A percentile compares a stretch with the other conserved stretches of the same genome.
phyloP scores from a whole-genome alignment of 2,888 invertebrate genomes.

The Pyralis farinalis region DNA sequence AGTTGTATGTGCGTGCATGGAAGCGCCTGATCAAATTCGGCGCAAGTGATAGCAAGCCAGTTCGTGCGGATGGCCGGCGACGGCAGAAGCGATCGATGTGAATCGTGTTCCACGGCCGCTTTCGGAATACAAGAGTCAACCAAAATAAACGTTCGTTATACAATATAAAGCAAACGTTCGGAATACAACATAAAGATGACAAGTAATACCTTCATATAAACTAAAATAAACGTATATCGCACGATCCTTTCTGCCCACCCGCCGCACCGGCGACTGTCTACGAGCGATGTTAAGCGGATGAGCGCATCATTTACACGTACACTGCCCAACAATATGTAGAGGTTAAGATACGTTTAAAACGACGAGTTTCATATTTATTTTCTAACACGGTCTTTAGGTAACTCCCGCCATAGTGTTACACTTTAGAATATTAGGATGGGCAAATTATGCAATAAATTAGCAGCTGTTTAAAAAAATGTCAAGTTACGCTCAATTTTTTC shows the following conservation, averaged over 20 bases:
- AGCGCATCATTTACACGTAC: slow-evolving; percentile 46
- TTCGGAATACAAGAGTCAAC: too few relatives aligned
- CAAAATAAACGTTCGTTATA: too few relatives aligned
- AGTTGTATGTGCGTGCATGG: slow-evolving; percentile 63
- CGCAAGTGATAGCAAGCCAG: neutral
- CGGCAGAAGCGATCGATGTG: neutral
- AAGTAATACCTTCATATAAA: too few relatives aligned
- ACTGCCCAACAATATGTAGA: slow-evolving; percentile 57
- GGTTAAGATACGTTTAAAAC: slow-evolving; percentile 41
- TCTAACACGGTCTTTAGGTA: slow-evolving; percentile 41
- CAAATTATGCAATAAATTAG: slow-evolving; percentile 71
- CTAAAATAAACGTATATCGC: too few relatives aligned
- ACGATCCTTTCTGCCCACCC: too few relatives aligned
- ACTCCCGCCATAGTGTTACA: slow-evolving; percentile 53
- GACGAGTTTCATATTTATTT: slow-evolving; percentile 42
- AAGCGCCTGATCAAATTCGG: slow-evolving; percentile 24
- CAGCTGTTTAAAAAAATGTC: slow-evolving; percentile 54
- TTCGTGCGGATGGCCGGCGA: slow-evolving; percentile 12
- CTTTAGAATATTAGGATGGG: slow-evolving; percentile 56
- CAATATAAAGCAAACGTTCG: too few relatives aligned
- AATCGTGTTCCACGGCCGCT: neutral
- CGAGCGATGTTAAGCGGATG: slow-evolving; percentile 21
- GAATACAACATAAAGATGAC: too few relatives aligned
- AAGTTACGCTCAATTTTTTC: slow-evolving; percentile 74
- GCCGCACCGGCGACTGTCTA: too few relatives aligned